phyloP scores from a whole-genome alignment of 23 tunicate species.

The Styela clava region DNA sequence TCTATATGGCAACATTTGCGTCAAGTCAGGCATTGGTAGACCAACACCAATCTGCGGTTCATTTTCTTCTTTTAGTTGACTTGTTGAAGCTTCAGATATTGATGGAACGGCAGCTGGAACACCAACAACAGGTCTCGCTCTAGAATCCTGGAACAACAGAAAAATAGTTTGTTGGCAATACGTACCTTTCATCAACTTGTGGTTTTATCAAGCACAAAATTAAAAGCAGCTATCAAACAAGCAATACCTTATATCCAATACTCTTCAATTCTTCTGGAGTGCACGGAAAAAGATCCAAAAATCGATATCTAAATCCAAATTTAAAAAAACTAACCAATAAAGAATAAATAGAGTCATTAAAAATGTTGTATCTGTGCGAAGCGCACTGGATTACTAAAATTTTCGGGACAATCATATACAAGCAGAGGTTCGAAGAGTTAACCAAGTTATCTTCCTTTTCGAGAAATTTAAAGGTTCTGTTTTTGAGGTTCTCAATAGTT shows the following conservation, averaged over 20 bases:
- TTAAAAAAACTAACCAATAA: background rate
- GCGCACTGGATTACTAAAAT: no score
- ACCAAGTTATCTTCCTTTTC: no score
- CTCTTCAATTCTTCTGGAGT: slow-evolving; percentile 63
- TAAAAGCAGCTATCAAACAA: no score
- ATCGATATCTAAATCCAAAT: slow-evolving; percentile 82
- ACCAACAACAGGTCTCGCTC: slow-evolving; percentile 16
- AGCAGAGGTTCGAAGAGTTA: no score
- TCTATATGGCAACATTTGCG: slow-evolving; percentile 89
- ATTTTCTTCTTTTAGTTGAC: slow-evolving; percentile 32
- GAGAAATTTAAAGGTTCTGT: no score
- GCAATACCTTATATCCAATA: slow-evolving; percentile 90
- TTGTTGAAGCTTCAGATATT: slow-evolving; percentile 4
- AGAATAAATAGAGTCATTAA: background rate
- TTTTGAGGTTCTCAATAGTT: no score
- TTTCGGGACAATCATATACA: no score
- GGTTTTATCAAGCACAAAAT: no score
- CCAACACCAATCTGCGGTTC: slow-evolving; percentile 59
- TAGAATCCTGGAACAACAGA: slow-evolving; percentile 12
- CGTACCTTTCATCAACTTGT: no score
- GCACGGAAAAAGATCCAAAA: slow-evolving; percentile 92
- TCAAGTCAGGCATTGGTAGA: slow-evolving; percentile 59
- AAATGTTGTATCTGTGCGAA: no score
- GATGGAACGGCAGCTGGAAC: background rate
- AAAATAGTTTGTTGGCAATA: background rate